Evolutionary conservation across 2,113 vertebrate species (phyloP), one percentile per base, ranked within the genome.

Genomic region (Anguilla rostrata): DNA sequence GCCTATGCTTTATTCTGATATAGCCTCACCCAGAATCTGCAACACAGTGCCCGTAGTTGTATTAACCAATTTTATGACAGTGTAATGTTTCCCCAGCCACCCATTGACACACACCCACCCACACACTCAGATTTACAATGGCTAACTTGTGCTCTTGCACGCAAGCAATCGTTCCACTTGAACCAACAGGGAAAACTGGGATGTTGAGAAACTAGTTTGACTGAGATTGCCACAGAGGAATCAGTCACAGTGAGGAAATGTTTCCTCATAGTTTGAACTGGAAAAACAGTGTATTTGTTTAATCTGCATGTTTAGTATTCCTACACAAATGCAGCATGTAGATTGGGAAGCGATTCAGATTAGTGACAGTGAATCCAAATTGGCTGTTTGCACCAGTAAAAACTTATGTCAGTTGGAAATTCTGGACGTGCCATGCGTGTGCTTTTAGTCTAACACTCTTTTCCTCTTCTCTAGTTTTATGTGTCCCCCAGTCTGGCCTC

Each of bases 401-500:
- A 12, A 39, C 29, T 0, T 41, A 85, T 43, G 84, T 86, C 39
- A 46, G 16, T 63, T 86, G 20, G 14, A 82, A n/a, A 41, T 49
- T 60, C 56, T 46, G 29, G n/a, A n/a, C 40, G 66, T 85, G 57
- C 15, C 43, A 15, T 66, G 63, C 15, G 39, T 85, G 29, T 85
- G 41, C 46, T 15, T 71, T n/a, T 53, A 12, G 41, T 78, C 43
- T 71, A 85, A 39, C 63, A 39, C 5, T 81, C 39, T 34, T 85
- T 82, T 40, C 85, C 29, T 40, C 6, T 85, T 79, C 88, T 92
- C 87, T 85, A 99, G 98, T 98, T 98, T 91, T 99, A 98, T 86
- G 94, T 99, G 46, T 99, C 98, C 63, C 97, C 98, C 22, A 96
- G 93, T 91, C 94, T 99, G 83, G 97, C 98, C 7, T 90, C 94